These are phyloP conservation scores for Boulengeromyrus knoepffleri DNA, from an alignment of 2,113 vertebrate species.

Conservation along the genomic window DNA sequence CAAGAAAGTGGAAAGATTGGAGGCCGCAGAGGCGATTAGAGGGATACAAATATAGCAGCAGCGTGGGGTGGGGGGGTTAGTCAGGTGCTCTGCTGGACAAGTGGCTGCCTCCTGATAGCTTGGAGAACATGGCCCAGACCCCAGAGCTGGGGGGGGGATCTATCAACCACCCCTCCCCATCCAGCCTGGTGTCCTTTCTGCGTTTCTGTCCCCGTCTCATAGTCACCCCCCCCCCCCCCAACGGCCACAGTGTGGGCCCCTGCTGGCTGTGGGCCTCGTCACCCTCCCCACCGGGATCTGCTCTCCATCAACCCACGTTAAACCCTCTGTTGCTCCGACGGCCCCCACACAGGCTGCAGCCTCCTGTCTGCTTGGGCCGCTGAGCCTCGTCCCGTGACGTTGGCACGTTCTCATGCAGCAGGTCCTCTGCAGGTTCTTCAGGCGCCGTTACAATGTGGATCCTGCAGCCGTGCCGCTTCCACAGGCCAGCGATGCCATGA, in stretches of 20 bases:
- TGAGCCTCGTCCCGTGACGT: neutral
- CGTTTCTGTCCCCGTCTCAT: neutral
- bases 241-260: slow-evolving; percentile 55
- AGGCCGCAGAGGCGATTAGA: slow-evolving; percentile 63
- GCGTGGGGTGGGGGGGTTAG: slow-evolving; percentile 65
- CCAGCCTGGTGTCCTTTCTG: neutral
- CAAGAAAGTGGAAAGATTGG: slow-evolving; percentile 66
- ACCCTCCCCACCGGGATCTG: slow-evolving; percentile 62
- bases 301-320: slow-evolving; percentile 71
- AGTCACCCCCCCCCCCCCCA: slow-evolving; percentile 26
- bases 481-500: neutral
- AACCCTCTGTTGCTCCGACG: slow-evolving; percentile 58
- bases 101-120: slow-evolving; percentile 60
- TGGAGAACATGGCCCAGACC: slow-evolving; percentile 38
- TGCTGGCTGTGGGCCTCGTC: slow-evolving; percentile 58
- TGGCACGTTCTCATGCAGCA: neutral
- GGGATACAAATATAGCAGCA: slow-evolving; percentile 72
- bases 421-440: neutral
- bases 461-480: neutral
- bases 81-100: slow-evolving; percentile 63
- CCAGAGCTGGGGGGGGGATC: slow-evolving; percentile 17
- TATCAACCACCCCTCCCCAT: neutral
- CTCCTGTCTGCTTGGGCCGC: slow-evolving; percentile 35
- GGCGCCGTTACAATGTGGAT: neutral
- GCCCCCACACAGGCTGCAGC: slow-evolving; percentile 59